Evolutionary conservation across 2,888 invertebrate genomes (phyloP).

Genomic region (Atrina japonica): DNA sequence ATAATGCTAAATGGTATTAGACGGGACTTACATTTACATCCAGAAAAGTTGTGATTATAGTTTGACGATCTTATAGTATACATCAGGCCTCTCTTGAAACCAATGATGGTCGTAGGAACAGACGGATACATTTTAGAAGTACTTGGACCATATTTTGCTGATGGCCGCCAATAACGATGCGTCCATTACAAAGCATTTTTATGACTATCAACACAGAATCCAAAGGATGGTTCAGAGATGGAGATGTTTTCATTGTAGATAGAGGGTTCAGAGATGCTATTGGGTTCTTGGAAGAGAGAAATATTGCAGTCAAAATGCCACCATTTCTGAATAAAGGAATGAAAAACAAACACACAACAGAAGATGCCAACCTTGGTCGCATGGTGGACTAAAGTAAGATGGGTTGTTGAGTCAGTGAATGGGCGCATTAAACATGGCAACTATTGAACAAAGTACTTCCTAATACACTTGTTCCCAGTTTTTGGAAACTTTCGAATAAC

Average conservation of each 20-base stretch:
- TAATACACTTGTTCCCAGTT: constrained; percentile 14
- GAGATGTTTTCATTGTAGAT: no score
- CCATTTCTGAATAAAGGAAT: constrained; percentile 17
- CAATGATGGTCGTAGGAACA: constrained; percentile 30
- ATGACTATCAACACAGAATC: no score
- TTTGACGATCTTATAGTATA: constrained; percentile 23
- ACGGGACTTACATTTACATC: constrained; percentile 28
- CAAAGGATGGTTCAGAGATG: no score
- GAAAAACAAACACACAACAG: constrained; percentile 32
- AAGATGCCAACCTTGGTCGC: constrained; percentile 24
- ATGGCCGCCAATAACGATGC: constrained; percentile 27
- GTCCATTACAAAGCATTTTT: constrained; percentile 19
- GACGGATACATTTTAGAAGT: no score
- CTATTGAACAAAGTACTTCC: no score
- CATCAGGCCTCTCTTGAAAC: constrained; percentile 27
- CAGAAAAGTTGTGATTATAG: constrained; percentile 29
- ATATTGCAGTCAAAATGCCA: constrained; percentile 34
- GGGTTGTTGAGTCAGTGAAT: constrained; percentile 35
- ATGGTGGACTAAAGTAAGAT: constrained; percentile 36
- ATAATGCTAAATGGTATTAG: constrained; percentile 4
- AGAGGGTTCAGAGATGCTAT: no score
- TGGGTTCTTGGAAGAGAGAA: no score
- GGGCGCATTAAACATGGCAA: constrained; percentile 16
- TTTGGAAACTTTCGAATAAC: constrained; percentile 17
- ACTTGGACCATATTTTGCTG: constrained; percentile 27